These are phyloP conservation scores for Sympetrum striolatum DNA, from an alignment of 2,888 invertebrate genomes.

Conservation along the genomic window DNA sequence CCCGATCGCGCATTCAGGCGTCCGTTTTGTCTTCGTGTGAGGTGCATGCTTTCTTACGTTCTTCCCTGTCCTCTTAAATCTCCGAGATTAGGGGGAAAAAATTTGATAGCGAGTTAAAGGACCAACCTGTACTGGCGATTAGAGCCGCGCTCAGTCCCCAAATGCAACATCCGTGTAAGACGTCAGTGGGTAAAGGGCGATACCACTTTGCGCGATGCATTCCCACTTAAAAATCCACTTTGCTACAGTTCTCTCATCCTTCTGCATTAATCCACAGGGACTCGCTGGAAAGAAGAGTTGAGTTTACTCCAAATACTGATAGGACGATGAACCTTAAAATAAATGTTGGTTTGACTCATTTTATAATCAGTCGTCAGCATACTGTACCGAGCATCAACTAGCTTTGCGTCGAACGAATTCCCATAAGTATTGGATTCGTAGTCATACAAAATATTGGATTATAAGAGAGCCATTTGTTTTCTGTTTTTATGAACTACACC, in stretches of 20 bases:
- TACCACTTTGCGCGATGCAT: background rate
- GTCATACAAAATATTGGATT: too few species aligned
- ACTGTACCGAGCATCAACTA: too few species aligned
- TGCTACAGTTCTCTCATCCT: background rate
- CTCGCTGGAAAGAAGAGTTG: background rate
- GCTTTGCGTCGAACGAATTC: too few species aligned
- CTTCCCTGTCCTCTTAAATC: conserved; percentile 6
- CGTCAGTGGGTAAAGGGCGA: background rate
- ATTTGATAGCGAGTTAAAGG: background rate
- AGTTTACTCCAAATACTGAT: too few species aligned
- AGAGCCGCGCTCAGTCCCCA: background rate
- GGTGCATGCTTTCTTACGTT: background rate
- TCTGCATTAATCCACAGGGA: background rate
- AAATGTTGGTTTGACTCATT: background rate
- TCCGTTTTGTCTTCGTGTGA: background rate
- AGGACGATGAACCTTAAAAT: too few species aligned
- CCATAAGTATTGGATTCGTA: too few species aligned
- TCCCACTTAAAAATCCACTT: background rate
- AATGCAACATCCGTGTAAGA: conserved; percentile 18
- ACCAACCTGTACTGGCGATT: background rate
- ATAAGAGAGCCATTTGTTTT: too few species aligned
- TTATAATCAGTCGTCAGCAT: too few species aligned
- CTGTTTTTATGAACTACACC: too few species aligned
- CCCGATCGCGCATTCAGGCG: background rate
- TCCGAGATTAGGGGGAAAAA: background rate